These are phyloP conservation scores for Drosophila mojavensis DNA, from an alignment of 1,140 invertebrate genomes.

Conservation along the genomic window DNA sequence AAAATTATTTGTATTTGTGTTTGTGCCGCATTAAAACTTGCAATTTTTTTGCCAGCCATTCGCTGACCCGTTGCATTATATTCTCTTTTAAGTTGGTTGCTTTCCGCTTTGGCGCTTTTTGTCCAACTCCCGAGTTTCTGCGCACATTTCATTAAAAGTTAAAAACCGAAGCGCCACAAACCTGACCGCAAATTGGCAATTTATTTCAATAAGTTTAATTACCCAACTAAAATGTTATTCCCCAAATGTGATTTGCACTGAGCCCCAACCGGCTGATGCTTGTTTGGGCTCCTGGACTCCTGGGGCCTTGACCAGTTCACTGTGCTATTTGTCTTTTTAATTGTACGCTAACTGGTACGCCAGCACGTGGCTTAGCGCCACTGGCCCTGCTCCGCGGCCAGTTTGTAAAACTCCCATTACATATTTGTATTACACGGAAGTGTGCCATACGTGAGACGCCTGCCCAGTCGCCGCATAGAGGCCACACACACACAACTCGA, in stretches of 20 bases:
- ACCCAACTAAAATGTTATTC: constrained; percentile 44
- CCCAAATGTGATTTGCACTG: constrained; percentile 34
- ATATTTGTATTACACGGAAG: constrained; percentile 76
- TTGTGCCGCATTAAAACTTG: constrained; percentile 39
- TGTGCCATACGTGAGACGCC: constrained; percentile 44
- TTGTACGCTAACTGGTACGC: constrained; percentile 51
- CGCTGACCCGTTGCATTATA: constrained; percentile 15
- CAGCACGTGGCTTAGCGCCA: constrained; percentile 27
- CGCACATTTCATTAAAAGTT: constrained; percentile 66
- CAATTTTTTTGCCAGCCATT: constrained; percentile 24
- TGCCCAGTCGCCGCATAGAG: not conserved
- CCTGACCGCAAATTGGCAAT: constrained; percentile 61
- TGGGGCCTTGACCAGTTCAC: constrained; percentile 40
- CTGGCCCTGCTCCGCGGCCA: not conserved
- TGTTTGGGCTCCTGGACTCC: constrained; percentile 25
- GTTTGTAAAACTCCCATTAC: constrained; percentile 70
- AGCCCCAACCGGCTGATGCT: not conserved
- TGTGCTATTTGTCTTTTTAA: constrained; percentile 61
- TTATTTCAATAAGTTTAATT: constrained; percentile 81
- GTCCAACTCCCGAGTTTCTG: constrained; percentile 31
- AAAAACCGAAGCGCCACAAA: constrained; percentile 37
- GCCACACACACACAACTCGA: not conserved
- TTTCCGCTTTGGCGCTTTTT: constrained; percentile 27
- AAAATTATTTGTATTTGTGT: constrained; percentile 38
- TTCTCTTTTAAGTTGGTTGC: constrained; percentile 4